Evolutionary conservation across 2,888 invertebrate genomes (phyloP), one percentile per base, ranked within the genome.

Genomic region (Tanaodytes sp.): DNA sequence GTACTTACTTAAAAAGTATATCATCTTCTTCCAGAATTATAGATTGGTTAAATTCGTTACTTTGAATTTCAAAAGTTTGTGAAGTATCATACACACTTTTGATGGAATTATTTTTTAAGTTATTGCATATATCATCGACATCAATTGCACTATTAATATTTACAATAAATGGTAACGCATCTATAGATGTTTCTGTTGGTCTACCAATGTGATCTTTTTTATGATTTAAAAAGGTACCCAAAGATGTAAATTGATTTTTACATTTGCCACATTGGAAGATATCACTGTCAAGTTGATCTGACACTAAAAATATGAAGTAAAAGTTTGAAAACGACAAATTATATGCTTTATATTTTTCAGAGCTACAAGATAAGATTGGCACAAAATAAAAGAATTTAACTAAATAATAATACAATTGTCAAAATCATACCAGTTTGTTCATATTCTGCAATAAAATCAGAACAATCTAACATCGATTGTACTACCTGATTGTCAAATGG

Each of bases 181-280:
- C 82, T 45, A 84, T 79, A 0, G 80, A 77, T 68, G 83, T 77
- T 23, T 84, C 82, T 70, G 79, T 79, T 36, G 80, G 71, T 63
- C 82, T 84, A 31, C 76, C 73, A 9, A 48, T 9, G 51, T 86
- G 85, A 30, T 85, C 83, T 57, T 86, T 86, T 82, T 91, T 91
- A 81, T 91, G 91, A 43, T 86, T 82, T 57, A 91, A 80, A 80
- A 91, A 91, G 59, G 86, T 76, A 58, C 87, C 81, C 68, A 91
- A 82, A 0, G 88, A 88, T 40, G 88, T 88, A 77, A 90, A 91
- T 75, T 90, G 89, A 67, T 87, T 87, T 82, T 91, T 91, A 80
- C 91, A 92, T 78, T 87, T 86, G 20, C 91, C 91, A 84, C 92
- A 91, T 72, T 90, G 90, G 82, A 91, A 91, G 61, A 91, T 85